Percentiles rank a stretch among this genome's conserved stretches.
These are phyloP conservation scores for Drosophila mimica DNA, from an alignment of 2,888 invertebrate species.

Conservation along the genomic window DNA sequence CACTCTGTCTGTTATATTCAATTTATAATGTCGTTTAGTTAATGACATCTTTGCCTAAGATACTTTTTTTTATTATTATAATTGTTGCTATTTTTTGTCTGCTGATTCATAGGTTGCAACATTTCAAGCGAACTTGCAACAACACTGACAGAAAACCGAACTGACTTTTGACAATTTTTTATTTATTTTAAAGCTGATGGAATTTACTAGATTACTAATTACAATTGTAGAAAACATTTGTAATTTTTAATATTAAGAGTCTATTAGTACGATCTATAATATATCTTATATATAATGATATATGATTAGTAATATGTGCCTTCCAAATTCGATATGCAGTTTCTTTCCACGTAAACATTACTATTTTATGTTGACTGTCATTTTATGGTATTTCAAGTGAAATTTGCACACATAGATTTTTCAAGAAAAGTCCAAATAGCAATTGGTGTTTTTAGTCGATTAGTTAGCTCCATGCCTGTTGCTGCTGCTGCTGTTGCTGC, in stretches of 20 bases:
- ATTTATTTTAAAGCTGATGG: neutral
- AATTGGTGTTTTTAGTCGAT: constrained; percentile 38
- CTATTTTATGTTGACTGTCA: neutral
- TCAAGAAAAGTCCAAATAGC: constrained; percentile 12
- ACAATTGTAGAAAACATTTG: too few species aligned
- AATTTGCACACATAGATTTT: neutral
- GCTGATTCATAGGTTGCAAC: neutral
- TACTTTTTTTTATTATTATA: neutral
- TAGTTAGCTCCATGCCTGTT: constrained; percentile 9
- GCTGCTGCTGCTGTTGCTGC: neutral
- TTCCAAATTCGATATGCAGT: neutral
- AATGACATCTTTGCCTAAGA: neutral
- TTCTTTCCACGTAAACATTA: neutral
- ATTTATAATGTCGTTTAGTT: neutral
- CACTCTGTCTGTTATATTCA: neutral
- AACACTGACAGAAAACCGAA: neutral
- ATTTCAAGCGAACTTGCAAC: neutral
- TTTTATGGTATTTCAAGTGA: neutral
- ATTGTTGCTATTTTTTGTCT: neutral
- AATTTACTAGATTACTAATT: neutral
- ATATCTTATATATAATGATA: neutral
- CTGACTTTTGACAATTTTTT: neutral
- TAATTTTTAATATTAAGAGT: too few species aligned
- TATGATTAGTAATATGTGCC: neutral
- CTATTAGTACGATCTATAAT: too few species aligned